Evolutionary conservation across 2,888 invertebrate genomes (phyloP).

Genomic region (Shargacucullia verbasci): DNA sequence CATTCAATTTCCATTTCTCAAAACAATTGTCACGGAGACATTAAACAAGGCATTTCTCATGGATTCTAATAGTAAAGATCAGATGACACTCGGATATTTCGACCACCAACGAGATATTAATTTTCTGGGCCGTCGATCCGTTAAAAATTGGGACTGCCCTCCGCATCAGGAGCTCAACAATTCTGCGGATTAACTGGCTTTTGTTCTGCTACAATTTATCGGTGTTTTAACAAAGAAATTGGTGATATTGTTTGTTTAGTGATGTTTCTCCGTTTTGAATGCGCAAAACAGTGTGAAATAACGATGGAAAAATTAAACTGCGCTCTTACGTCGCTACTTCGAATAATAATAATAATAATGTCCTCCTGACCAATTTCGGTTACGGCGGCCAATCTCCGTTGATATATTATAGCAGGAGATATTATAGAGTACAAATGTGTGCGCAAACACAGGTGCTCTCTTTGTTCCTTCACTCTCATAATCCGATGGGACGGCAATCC

Average conservation of each 20-base stretch:
- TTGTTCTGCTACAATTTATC: conserved; percentile 45
- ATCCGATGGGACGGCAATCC: no score
- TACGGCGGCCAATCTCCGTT: no score
- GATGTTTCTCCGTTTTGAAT: neutral
- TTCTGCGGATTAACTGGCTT: conserved; percentile 43
- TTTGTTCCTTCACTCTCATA: no score
- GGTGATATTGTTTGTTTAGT: conserved; percentile 17
- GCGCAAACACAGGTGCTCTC: no score
- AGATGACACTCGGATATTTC: conserved; percentile 41
- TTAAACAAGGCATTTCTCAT: conserved; percentile 24
- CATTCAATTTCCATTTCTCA: conserved; percentile 30
- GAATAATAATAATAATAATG: no score
- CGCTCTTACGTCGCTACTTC: no score
- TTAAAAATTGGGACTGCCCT: conserved; percentile 43
- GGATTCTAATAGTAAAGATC: conserved; percentile 35
- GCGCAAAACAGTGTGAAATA: no score
- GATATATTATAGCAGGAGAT: no score
- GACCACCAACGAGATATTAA: conserved; percentile 57
- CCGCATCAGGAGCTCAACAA: conserved; percentile 39
- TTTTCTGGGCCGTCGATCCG: conserved; percentile 60
- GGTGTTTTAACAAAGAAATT: conserved; percentile 41
- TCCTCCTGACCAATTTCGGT: no score
- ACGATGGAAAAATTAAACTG: no score
- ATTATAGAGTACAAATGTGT: no score
- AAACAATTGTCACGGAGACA: conserved; percentile 15